Conservation (phyloP, 2,797 vertebrate genomes). For the Tokudaia tokunoshimensis region DNA sequence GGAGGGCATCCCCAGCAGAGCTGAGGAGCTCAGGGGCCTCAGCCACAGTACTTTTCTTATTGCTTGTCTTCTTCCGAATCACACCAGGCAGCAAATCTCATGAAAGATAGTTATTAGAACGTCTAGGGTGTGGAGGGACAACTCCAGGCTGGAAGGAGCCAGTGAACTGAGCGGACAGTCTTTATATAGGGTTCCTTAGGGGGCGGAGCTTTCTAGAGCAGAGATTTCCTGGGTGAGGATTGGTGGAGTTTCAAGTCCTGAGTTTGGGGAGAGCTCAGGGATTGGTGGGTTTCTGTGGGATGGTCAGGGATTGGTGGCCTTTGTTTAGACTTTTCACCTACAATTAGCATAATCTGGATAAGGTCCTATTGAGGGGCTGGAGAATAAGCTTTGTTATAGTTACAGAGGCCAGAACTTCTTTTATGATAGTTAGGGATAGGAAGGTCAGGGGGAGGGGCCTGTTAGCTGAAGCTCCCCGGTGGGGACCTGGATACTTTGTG, state of each 20-base stretch:
- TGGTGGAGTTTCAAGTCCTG: not conserved
- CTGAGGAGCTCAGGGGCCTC: not conserved
- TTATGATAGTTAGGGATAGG: not conserved
- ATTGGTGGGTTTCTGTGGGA: not conserved
- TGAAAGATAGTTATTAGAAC: not conserved
- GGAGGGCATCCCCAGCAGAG: not conserved
- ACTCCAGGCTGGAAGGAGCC: not conserved
- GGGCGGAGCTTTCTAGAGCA: not conserved
- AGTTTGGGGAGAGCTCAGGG: not conserved
- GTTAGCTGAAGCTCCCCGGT: not conserved
- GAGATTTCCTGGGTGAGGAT: not conserved
- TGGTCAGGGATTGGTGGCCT: not conserved
- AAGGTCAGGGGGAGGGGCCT: not conserved
- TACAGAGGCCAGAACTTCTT: not conserved
- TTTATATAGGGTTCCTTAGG: not conserved
- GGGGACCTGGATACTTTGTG: not conserved
- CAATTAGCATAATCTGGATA: not conserved
- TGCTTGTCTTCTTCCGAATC: not conserved
- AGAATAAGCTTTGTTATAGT: not conserved
- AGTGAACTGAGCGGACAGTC: not conserved
- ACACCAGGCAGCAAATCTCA: not conserved
- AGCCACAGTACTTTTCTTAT: not conserved
- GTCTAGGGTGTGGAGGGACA: not conserved
- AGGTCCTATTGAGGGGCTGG: not conserved
- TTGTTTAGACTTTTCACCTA: not conserved